phyloP scores from a whole-genome alignment of 2,113 vertebrate genomes.

The Ochotona curzoniae region DNA sequence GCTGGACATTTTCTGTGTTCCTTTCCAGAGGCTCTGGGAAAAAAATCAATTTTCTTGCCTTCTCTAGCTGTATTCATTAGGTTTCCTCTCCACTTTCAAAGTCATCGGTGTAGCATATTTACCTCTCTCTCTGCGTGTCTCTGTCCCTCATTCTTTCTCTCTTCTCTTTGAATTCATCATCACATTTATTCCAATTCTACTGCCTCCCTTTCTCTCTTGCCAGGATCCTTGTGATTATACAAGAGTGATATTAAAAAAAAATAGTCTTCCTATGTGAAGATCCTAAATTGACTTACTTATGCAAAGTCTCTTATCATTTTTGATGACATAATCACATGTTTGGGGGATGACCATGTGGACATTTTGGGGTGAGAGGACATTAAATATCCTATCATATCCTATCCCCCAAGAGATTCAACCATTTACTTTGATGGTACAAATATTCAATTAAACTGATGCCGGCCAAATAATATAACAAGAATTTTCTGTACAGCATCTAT shows the following conservation, averaged over 20 bases:
- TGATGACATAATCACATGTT: not conserved
- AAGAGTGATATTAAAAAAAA: not conserved
- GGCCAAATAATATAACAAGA: not conserved
- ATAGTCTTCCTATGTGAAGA: not conserved
- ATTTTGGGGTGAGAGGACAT: not conserved
- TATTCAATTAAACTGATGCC: not conserved
- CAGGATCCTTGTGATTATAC: not conserved
- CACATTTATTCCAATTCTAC: not conserved
- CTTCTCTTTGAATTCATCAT: rapidly evolving
- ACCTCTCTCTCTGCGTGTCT: not conserved
- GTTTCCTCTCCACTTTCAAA: not conserved
- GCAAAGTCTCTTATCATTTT: not conserved
- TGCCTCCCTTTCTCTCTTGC: not conserved
- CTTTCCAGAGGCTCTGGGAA: not conserved
- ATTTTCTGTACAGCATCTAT: not conserved
- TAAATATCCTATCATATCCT: not conserved
- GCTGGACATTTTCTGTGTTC: not conserved
- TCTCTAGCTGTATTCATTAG: slow-evolving; percentile 13
- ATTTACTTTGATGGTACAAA: slow-evolving; percentile 13
- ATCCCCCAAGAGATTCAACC: not conserved
- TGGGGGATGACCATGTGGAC: not conserved
- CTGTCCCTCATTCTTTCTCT: not conserved
- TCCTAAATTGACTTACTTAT: not conserved
- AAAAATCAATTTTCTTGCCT: not conserved
- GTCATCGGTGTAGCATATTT: not conserved